phyloP scores from a whole-genome alignment of 2,888 invertebrate genomes.

The Rugalucina vietnamica region DNA sequence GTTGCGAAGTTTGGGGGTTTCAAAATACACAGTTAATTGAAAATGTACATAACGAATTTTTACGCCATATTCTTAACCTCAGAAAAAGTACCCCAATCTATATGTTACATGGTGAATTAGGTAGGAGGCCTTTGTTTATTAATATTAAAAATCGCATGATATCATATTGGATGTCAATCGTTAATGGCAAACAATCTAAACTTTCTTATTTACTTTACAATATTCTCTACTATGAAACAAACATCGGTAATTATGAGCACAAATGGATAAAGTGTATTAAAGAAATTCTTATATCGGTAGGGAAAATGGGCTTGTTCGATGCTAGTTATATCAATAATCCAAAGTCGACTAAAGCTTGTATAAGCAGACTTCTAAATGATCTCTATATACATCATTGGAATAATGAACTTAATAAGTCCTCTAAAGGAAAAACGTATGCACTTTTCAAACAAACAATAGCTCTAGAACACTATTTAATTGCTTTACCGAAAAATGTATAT shows the following conservation, averaged over 20 bases:
- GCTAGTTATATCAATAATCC: background rate
- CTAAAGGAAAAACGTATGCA: background rate
- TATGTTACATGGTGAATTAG: background rate
- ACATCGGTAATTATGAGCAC: background rate
- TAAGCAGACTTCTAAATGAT: background rate
- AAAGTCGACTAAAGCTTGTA: background rate
- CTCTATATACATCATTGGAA: background rate
- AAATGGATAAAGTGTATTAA: background rate
- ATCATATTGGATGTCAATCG: background rate
- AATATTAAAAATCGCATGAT: slow-evolving; percentile 24
- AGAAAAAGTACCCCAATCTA: slow-evolving; percentile 26
- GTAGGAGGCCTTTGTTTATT: background rate
- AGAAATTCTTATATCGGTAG: background rate
- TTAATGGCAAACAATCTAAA: background rate
- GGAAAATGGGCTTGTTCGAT: background rate
- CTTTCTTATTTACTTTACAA: background rate
- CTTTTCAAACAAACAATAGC: background rate
- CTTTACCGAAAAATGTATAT: background rate
- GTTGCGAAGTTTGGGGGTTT: slow-evolving; percentile 35
- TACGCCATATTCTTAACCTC: background rate
- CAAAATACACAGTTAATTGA: slow-evolving; percentile 36
- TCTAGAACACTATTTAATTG: background rate
- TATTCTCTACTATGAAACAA: background rate
- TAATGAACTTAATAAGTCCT: background rate
- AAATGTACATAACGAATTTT: slow-evolving; percentile 27